Evolutionary conservation across 2,888 invertebrate genomes (phyloP).

Genomic region (Melanophora roralis): DNA sequence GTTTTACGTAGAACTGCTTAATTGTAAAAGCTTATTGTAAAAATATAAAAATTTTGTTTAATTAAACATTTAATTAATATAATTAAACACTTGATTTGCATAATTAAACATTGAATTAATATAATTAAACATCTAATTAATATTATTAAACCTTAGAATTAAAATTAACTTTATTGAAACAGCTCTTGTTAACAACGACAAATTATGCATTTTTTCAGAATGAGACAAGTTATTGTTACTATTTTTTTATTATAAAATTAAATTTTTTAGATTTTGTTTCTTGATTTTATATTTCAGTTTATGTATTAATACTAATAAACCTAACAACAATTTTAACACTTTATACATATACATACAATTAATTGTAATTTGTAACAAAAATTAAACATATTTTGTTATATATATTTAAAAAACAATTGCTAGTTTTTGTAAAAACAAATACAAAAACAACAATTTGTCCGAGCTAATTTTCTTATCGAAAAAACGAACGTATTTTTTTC

Average conservation of each 20-base stretch:
- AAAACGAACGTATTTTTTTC: slow-evolving; percentile 79
- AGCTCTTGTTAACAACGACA: slow-evolving; percentile 50
- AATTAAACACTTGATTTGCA: too few species aligned
- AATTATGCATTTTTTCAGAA: slow-evolving; percentile 41
- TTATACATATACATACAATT: slow-evolving; percentile 40
- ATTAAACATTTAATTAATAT: too few species aligned
- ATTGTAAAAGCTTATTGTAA: too few species aligned
- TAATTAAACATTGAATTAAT: too few species aligned
- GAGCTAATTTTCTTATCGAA: slow-evolving; percentile 79
- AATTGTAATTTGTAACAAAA: slow-evolving; percentile 56
- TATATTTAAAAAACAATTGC: slow-evolving; percentile 65
- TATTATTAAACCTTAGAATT: too few species aligned
- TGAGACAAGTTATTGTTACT: background rate
- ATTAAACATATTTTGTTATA: slow-evolving; percentile 37
- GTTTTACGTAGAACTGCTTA: too few species aligned
- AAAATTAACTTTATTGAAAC: slow-evolving; percentile 48
- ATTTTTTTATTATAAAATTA: background rate
- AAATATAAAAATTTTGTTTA: too few species aligned
- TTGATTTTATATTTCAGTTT: slow-evolving; percentile 9
- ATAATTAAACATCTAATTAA: too few species aligned
- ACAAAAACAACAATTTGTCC: slow-evolving; percentile 76
- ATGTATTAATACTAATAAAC: slow-evolving; percentile 37
- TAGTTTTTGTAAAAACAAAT: slow-evolving; percentile 68
- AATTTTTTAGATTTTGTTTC: slow-evolving; percentile 4
- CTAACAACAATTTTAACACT: slow-evolving; percentile 51